Base-by-base conservation (phyloP, 2,797 vertebrate genomes). In the Micrastur ruficollis region DNA sequence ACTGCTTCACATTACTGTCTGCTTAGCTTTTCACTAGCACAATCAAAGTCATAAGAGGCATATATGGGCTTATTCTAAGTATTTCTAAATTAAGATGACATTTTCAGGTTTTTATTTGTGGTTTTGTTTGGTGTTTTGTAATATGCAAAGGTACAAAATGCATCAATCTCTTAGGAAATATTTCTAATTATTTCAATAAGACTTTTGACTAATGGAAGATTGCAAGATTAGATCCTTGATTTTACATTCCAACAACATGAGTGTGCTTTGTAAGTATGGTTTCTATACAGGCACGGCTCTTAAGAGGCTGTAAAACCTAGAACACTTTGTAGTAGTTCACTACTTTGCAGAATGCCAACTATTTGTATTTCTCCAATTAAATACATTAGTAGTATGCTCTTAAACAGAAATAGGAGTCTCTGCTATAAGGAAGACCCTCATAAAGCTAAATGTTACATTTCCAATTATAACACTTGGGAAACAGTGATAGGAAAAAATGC, bases 311-410 rank as follows among this genome's bases (percentile, higher is more conserved):
- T 70, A 75, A 95, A 95, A 95, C 81, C 12, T 22, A 87, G 82
- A 95, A 34, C 27, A 63, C 53, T 95, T 96, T 76, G 16, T 53
- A 73, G 22, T 36, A 67, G 38, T 68, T 90, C 46, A 68, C 49
- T 95, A 62, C 59, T 89, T 91, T 83, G 40, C 46, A 81, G 79
- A 90, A 93, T 72, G 49, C 70, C 63, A 87, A 34, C 56, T 94
- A 82, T 81, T 94, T 58, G n/a, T 89, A 91, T 90, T 96, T 95
- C 82, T 71, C 80, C 85, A 95, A 96, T 93, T 94, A 97, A 92
- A 89, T 47, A 59, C 26, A 62, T 95, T 59, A 74, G 27, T 65
- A 89, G n/a, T 56, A 94, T 65, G 21, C 22, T 66, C 53, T 91
- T 85, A 52, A 72, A 85, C n/a, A 93, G 46, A 81, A 95, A 73